Conservation (phyloP, 2,888 invertebrate genomes). For the Eristalis intricaria region DNA sequence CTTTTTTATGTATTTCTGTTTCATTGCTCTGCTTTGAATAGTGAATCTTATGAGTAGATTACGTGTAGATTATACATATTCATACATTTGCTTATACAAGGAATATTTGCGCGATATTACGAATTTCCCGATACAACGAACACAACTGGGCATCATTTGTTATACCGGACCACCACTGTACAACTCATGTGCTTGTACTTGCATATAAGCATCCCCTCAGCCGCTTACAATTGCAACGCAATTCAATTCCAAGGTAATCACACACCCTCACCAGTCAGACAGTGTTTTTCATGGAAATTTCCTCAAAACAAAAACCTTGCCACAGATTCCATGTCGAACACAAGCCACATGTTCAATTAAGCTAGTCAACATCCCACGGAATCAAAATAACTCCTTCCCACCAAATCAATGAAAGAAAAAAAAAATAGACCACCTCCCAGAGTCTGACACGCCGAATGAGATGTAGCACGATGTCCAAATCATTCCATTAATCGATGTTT, state of each 20-base stretch:
- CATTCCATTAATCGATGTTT: conserved; percentile 61
- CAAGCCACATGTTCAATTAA: conserved; percentile 38
- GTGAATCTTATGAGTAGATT: no score
- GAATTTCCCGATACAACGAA: no score
- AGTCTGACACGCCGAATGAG: neutral
- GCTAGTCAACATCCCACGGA: neutral
- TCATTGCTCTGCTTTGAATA: no score
- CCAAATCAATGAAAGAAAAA: conserved; percentile 25
- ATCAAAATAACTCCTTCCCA: conserved; percentile 39
- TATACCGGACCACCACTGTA: no score
- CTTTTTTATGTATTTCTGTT: no score
- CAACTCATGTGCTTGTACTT: no score
- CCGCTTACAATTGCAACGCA: neutral
- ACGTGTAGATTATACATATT: no score
- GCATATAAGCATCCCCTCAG: no score
- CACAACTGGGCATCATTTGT: no score
- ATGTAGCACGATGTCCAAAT: conserved; percentile 3
- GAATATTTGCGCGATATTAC: no score
- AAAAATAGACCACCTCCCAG: neutral
- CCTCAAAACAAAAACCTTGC: conserved; percentile 10
- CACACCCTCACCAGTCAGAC: neutral
- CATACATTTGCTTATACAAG: no score
- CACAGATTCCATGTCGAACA: conserved; percentile 16
- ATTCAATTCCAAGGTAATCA: neutral
- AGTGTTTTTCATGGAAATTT: neutral